Evolutionary conservation across 53 echinoderm and acorn worm species (phyloP), one percentile per base, ranked within the genome.

Genomic region (Paracentrotus lividus): DNA sequence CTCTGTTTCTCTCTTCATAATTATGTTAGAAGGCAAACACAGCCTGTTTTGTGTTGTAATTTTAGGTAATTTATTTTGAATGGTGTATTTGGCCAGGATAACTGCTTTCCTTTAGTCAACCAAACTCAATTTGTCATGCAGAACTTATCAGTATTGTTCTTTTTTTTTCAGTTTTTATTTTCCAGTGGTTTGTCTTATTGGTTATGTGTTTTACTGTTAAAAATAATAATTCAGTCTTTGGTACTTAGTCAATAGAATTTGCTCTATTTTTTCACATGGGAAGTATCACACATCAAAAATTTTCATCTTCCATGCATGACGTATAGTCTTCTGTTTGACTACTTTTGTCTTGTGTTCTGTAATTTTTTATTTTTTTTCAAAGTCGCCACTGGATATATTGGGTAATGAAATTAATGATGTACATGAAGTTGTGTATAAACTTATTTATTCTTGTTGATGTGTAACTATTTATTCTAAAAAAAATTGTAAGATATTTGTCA

Each of bases 371-470:
- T 55, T 15, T 32, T 56, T 56, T 86, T 38, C 89, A 89, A 61
- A 89, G 44, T 89, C 65, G 89, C 89, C 89, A 89, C 42, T 89
- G 89, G 89, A 65, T 89, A 44, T 81, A 64, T 89, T 89, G 60
- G 89, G 61, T 89, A 64, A 56, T 64, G 55, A 59, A 49, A 21
- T n/a, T 49, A 51, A 65, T 68, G 27, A 68, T 90, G 90, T 72
- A 72, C 52, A 72, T 90, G 72, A 18, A 90, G 72, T 90, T 90
- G 69, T 90, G 90, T 90, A 90, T 90, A 90, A 68, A 90, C 72
- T 90, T 90, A 90, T 90, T 90, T 90, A 90, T 90, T 90, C 90
- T 90, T 90, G 72, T 90, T 72, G 90, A 90, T 72, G 90, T 90
- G 90, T 90, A 90, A 69, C 90, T 90, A 90, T 90, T 90, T 90